Conservation (phyloP, 2,888 invertebrate species). For the Masnerella sp. region DNA sequence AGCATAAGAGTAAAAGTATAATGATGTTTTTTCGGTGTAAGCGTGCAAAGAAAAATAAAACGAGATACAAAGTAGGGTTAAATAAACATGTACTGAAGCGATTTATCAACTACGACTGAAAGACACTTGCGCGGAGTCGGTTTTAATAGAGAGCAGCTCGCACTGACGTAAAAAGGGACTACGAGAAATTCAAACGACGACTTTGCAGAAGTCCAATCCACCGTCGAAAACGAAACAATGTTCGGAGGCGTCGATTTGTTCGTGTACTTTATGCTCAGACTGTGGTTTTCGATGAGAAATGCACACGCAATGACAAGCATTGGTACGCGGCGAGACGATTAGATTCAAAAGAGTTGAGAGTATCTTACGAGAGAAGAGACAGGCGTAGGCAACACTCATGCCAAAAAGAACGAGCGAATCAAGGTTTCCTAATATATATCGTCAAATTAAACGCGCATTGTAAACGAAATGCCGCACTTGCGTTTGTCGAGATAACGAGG, state of each 20-base stretch:
- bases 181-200: slow-evolving; percentile 10
- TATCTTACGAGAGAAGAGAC: slow-evolving; percentile 25
- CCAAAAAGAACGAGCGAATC: slow-evolving; percentile 41
- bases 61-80: slow-evolving; percentile 56
- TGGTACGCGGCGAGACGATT: not conserved
- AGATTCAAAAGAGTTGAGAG: slow-evolving; percentile 30
- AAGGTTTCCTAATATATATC: slow-evolving; percentile 57
- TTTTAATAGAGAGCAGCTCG: too few species aligned
- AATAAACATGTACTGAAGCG: slow-evolving; percentile 55
- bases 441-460: slow-evolving; percentile 52
- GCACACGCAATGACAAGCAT: not conserved
- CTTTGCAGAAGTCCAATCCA: slow-evolving; percentile 3
- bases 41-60: slow-evolving; percentile 58
- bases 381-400: slow-evolving; percentile 12
- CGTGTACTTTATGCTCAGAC: not conserved
- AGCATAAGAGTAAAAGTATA: slow-evolving; percentile 50
- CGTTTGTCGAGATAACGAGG: slow-evolving; percentile 54
- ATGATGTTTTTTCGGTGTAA: slow-evolving; percentile 55
- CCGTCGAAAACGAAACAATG: not conserved
- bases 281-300: not conserved
- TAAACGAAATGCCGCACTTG: slow-evolving; percentile 41
- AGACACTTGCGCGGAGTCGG: slow-evolving; percentile 28
- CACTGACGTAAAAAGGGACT: too few species aligned
- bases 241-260: not conserved
- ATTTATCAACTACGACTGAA: slow-evolving; percentile 53